phyloP scores from a whole-genome alignment of 1,140 invertebrate species.

The Bicyclus anynana region DNA sequence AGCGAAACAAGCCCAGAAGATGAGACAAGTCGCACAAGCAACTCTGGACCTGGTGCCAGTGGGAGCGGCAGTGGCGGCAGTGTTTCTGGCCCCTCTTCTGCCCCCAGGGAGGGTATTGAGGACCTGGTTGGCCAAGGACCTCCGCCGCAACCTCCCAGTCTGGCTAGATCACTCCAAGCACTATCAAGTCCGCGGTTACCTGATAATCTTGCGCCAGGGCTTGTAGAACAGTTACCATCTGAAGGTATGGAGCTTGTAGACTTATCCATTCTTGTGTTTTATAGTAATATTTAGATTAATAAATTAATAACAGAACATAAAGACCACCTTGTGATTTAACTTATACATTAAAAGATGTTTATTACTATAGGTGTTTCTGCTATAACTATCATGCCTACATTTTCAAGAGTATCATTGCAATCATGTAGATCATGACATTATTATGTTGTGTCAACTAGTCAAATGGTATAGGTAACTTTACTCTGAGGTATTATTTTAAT shows the following conservation, averaged over 20 bases:
- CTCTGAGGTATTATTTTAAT: no score
- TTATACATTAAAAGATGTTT: no score
- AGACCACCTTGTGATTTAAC: no score
- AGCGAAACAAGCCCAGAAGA: slow-evolving; percentile 70
- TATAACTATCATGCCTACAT: no score
- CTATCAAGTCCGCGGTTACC: slow-evolving; percentile 58
- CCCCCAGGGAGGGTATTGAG: slow-evolving; percentile 31
- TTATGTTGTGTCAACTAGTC: no score
- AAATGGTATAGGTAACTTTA: no score
- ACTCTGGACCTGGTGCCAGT: slow-evolving; percentile 48
- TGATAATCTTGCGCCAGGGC: slow-evolving; percentile 59
- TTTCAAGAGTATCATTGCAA: no score
- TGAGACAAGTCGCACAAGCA: slow-evolving; percentile 56
- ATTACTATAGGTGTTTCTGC: no score
- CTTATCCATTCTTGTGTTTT: no score
- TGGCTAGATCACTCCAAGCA: slow-evolving; percentile 53
- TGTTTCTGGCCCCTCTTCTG: slow-evolving; percentile 35
- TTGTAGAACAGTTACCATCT: slow-evolving; percentile 63
- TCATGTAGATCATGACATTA: no score
- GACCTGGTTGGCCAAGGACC: slow-evolving; percentile 39
- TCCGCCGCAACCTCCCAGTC: slow-evolving; percentile 49
- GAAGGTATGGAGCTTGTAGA: slow-evolving; percentile 48
- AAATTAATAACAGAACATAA: no score
- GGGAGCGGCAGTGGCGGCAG: slow-evolving; percentile 47
- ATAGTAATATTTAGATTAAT: no score